Evolutionary conservation across 2,888 invertebrate genomes (phyloP), one percentile per base, ranked within the genome.

Genomic region (Drosophila macrospina): DNA sequence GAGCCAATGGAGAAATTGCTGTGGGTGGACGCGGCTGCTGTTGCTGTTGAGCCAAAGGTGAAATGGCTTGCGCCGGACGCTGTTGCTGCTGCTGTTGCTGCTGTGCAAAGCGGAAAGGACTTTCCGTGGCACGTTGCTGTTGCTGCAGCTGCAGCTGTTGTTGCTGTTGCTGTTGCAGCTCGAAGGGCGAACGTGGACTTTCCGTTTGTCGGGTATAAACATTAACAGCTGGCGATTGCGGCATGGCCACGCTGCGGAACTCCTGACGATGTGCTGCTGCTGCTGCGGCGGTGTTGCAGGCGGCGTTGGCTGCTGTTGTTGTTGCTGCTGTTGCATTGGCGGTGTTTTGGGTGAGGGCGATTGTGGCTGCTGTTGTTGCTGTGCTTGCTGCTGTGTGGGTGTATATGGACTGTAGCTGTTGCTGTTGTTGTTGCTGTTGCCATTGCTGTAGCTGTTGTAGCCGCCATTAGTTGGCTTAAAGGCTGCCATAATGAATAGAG

Each of bases 241-340:
- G 89, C 79, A 91, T 79, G 13, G 89, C 70, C 61, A 91, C 91
- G 47, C 90, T 90, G 44, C 91, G 91, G 74, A 90, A 91, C 75
- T 90, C 88, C 60, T 79, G 78, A 7, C 78, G n/a, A n/a, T n/a
- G n/a, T n/a, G n/a, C n/a, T n/a, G 70, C 51, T 65, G 63, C 45
- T 74, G 80, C 50, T 88, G 85, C 41, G 83, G 74, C 65, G 79
- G 74, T 64, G 79, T 79, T 73, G 89, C 78, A 48, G 88, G 80
- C 47, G 84, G 73, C 36, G 82, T 74, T 28, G 89, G 77, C 54
- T 78, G 72, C 41, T 39, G 62, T 41, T 74, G 69, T 54, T 83
- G 78, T 48, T 71, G 73, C 70, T 80, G 80, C 62, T 80, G 86
- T 20, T 47, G 65, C 51, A 72, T 4, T 26, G 78, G 73, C 52